A percentile compares a stretch with the other conserved stretches of the same genome.
These are phyloP conservation scores for Mesochorus sp. DNA, from an alignment of 2,888 invertebrate species.

Conservation along the genomic window DNA sequence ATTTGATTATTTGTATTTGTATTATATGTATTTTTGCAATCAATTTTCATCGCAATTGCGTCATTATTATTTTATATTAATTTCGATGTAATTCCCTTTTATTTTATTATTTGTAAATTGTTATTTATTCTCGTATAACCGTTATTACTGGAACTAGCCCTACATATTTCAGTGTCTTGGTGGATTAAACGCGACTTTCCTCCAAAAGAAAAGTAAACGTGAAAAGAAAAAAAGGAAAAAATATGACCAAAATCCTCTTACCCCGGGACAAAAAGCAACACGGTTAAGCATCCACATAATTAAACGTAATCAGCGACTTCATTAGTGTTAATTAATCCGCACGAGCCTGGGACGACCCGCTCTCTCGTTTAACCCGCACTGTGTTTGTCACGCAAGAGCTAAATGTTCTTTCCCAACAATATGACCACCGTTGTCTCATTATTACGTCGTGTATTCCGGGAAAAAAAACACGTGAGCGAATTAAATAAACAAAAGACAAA, in stretches of 20 bases:
- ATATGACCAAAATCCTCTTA: not conserved
- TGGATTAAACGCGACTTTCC: no score
- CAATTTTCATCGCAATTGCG: no score
- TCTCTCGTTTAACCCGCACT: conserved; percentile 39
- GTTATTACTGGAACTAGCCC: no score
- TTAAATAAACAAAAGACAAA: no score
- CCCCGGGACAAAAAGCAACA: not conserved
- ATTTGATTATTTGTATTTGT: no score
- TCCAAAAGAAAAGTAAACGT: not conserved
- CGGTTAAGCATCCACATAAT: conserved; percentile 39
- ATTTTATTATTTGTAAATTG: no score
- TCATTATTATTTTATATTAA: no score
- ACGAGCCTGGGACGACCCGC: conserved; percentile 25
- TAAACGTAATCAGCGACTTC: conserved; percentile 54
- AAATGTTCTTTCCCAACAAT: conserved; percentile 30
- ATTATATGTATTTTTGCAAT: no score
- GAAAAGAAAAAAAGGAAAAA: not conserved
- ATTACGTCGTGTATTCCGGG: conserved; percentile 2
- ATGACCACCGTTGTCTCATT: conserved; percentile 22
- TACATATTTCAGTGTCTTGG: no score
- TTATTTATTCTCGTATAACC: no score
- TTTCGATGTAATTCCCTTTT: no score
- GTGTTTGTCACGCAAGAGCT: conserved; percentile 40
- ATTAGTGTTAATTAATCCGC: conserved; percentile 59
- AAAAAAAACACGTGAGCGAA: no score